Conservation (phyloP, 2,113 vertebrate genomes). For the Elachura formosa region DNA sequence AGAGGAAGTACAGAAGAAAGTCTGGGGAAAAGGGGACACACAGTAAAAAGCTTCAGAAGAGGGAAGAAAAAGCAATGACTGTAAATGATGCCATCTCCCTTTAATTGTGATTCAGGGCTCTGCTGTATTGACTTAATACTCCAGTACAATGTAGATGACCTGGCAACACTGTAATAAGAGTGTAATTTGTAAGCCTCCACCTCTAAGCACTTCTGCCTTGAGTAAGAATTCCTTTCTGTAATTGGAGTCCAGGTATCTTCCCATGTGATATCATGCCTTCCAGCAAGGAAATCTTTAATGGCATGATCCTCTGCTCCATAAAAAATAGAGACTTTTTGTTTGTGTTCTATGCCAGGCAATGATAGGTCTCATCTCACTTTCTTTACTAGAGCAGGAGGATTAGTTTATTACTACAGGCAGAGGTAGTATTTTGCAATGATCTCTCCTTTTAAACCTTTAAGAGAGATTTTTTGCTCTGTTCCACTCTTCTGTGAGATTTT, state of each 20-base stretch:
- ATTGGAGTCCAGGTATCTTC: not conserved
- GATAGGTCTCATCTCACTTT: not conserved
- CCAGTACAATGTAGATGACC: not conserved
- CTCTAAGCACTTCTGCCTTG: not conserved
- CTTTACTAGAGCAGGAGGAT: not conserved
- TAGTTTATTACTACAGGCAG: not conserved
- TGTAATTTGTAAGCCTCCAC: not conserved
- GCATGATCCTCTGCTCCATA: not conserved
- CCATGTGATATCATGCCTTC: not conserved
- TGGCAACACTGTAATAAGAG: not conserved
- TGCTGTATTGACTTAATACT: not conserved
- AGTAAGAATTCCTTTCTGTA: not conserved
- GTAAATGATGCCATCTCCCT: not conserved
- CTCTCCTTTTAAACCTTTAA: not conserved
- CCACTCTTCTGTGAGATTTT: no score
- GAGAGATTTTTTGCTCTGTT: not conserved
- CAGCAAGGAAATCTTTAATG: not conserved
- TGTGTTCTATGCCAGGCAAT: rapidly evolving
- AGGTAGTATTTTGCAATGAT: not conserved
- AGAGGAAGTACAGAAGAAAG: not conserved
- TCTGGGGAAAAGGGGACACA: not conserved
- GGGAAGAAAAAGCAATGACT: not conserved
- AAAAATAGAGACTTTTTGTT: not conserved
- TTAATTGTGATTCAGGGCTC: rapidly evolving
- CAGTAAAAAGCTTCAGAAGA: not conserved